phyloP scores from a whole-genome alignment of 2,113 vertebrate species.

The Saguinus imperator region DNA sequence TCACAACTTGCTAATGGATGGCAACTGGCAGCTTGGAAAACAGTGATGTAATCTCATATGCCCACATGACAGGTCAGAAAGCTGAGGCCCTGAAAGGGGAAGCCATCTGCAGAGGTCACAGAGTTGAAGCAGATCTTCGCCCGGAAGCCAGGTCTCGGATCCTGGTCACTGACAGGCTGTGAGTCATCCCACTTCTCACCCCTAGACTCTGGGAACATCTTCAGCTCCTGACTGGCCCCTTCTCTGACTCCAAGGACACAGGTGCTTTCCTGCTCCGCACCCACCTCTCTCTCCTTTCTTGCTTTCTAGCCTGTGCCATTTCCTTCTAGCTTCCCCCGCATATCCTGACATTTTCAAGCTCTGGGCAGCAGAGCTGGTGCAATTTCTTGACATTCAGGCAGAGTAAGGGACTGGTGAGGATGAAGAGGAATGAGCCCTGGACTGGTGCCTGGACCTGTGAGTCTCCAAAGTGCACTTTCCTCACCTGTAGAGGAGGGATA shows the following conservation, averaged over 20 bases:
- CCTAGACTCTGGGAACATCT: accelerated
- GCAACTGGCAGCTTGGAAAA: neutral
- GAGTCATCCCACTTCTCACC: neutral
- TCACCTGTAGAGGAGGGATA: neutral
- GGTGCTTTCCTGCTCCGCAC: neutral
- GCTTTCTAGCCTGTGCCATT: neutral
- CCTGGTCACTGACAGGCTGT: neutral
- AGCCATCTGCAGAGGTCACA: neutral
- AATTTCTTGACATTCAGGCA: neutral
- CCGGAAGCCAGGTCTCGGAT: neutral
- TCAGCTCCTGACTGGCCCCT: neutral
- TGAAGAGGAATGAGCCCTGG: neutral
- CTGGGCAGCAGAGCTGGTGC: neutral
- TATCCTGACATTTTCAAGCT: neutral
- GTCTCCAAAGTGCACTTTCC: neutral
- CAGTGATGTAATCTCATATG: neutral
- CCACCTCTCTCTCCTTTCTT: neutral
- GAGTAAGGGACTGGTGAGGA: neutral
- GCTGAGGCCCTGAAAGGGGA: neutral
- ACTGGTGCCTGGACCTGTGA: neutral
- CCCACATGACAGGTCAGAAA: neutral
- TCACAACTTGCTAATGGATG: neutral
- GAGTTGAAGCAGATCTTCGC: neutral
- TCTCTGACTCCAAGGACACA: neutral
- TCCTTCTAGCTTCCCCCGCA: neutral